Evolutionary conservation across 2,113 vertebrate species (phyloP).

Genomic region (Orcinus orca): DNA sequence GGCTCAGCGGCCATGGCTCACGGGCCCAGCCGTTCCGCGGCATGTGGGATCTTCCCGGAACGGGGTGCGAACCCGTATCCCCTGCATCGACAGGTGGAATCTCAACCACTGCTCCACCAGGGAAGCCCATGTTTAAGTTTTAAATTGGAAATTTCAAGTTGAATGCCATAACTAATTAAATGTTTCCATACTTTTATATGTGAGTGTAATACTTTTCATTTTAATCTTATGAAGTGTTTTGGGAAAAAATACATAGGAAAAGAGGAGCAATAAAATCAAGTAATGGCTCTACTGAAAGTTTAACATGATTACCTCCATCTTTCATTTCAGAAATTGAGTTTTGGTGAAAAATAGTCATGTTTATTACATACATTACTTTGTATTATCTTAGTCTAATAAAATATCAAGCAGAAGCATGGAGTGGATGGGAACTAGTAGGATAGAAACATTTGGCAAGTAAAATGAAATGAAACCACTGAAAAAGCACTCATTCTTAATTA

Average conservation of each 20-base stretch:
- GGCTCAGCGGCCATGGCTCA: too few relatives aligned
- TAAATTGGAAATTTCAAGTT: not conserved
- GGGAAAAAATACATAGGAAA: not conserved
- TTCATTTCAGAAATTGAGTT: constrained; percentile 44
- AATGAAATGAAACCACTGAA: not conserved
- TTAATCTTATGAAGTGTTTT: not conserved
- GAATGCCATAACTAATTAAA: not conserved
- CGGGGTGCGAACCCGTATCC: too few relatives aligned
- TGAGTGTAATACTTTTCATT: not conserved
- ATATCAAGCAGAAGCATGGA: not conserved
- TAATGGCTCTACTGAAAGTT: constrained; percentile 1
- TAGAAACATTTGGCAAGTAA: not conserved
- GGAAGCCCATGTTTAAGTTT: not conserved
- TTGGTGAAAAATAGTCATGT: constrained; percentile 6
- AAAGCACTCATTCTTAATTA: not conserved
- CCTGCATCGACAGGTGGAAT: too few relatives aligned
- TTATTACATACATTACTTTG: not conserved
- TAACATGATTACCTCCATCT: not conserved
- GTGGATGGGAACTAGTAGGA: not conserved
- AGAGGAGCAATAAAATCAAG: constrained; percentile 20
- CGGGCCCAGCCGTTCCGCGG: too few relatives aligned
- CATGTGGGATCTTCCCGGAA: too few relatives aligned
- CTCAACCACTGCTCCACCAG: too few relatives aligned
- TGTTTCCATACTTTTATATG: not conserved
- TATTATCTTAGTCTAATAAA: not conserved